Conservation (phyloP, 1,140 invertebrate genomes). For the Drosophila nasuta region DNA sequence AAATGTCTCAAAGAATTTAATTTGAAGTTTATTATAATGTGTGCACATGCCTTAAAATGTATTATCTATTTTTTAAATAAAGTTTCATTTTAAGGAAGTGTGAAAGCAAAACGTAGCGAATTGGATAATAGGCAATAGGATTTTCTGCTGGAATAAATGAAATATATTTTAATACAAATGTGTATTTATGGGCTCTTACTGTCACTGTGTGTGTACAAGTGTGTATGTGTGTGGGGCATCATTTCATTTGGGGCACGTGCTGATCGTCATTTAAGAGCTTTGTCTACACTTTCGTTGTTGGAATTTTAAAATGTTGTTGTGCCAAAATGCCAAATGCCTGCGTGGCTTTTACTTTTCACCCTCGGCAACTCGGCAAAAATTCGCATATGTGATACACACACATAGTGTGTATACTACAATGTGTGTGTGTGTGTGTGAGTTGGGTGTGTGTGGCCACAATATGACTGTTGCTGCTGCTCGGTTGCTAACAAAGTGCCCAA, state of each 20-base stretch:
- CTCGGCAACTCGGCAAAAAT: constrained; percentile 1
- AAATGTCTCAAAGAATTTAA: no score
- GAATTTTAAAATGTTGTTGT: constrained; percentile 71
- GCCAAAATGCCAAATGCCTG: constrained; percentile 29
- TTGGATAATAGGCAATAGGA: constrained; percentile 2
- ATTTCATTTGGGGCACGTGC: constrained; percentile 72
- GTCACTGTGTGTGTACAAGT: background rate
- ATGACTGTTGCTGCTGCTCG: constrained; percentile 52
- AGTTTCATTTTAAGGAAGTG: background rate
- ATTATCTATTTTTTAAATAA: background rate
- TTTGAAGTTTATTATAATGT: no score
- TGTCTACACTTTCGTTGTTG: constrained; percentile 75
- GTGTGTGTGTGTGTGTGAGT: constrained; percentile 25
- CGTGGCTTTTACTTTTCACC: constrained; percentile 55
- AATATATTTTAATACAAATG: constrained; percentile 19
- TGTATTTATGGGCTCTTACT: constrained; percentile 14
- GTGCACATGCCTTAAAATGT: no score
- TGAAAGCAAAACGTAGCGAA: constrained; percentile 7
- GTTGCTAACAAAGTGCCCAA: constrained; percentile 79
- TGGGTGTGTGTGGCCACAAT: constrained; percentile 36
- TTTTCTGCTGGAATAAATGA: constrained; percentile 1
- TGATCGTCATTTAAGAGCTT: constrained; percentile 77
- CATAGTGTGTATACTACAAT: no score
- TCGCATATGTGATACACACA: background rate
- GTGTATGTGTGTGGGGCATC: constrained; percentile 20